phyloP scores from a whole-genome alignment of 2,113 vertebrate species.

The Pangasianodon hypophthalmus region DNA sequence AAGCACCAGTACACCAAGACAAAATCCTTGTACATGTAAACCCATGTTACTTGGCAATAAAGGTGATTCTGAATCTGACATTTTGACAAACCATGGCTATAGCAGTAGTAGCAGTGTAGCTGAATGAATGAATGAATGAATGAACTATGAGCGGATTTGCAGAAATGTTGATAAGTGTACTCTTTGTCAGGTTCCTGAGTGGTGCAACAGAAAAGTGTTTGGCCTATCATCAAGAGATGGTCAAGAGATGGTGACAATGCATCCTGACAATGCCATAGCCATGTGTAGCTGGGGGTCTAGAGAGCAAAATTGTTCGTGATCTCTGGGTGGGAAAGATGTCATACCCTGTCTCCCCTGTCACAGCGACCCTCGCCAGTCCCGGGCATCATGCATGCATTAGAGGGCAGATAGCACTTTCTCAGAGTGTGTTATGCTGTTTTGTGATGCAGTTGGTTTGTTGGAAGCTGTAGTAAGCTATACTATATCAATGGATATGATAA shows the following conservation, averaged over 20 bases:
- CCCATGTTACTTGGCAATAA: too few species aligned
- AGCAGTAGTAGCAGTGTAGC: too few species aligned
- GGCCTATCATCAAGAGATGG: background rate
- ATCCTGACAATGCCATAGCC: background rate
- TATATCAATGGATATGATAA: too few species aligned
- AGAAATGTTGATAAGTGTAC: too few species aligned
- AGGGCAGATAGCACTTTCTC: background rate
- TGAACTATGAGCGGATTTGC: background rate
- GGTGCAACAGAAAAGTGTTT: background rate
- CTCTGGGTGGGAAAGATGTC: background rate
- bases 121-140: background rate
- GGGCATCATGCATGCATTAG: too few species aligned
- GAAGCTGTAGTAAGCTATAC: too few species aligned
- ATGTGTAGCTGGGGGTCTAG: background rate
- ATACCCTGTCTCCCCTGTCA: background rate
- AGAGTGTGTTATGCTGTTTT: too few species aligned
- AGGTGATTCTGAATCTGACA: too few species aligned
- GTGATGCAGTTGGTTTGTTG: background rate
- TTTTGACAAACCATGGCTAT: too few species aligned
- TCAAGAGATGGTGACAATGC: background rate
- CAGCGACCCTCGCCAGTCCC: background rate
- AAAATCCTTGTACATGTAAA: too few species aligned
- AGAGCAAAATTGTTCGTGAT: background rate
- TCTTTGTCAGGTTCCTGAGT: background rate
- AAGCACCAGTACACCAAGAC: too few species aligned